Conservation (phyloP, 2,888 invertebrate genomes). For the Aphelenchoides bicaudatus region DNA sequence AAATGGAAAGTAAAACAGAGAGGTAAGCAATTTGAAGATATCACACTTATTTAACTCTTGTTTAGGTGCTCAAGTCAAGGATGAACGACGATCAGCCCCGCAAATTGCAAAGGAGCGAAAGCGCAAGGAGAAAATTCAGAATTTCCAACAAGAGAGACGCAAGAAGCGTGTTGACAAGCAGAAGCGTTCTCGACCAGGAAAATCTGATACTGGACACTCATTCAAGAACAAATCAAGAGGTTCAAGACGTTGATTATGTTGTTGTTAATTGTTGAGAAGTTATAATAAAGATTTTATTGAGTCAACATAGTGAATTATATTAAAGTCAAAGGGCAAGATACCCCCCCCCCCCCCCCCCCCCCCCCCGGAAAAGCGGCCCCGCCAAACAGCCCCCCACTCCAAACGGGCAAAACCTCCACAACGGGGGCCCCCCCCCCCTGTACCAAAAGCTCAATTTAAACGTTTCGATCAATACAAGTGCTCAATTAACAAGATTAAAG, state of each 20-base stretch:
- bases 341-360: too few species aligned
- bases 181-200: too few species aligned
- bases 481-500: too few species aligned
- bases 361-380: too few species aligned
- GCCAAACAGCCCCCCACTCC: too few species aligned
- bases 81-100: constrained; percentile 17
- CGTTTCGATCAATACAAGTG: too few species aligned
- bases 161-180: constrained; percentile 33
- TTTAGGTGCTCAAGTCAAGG: constrained; percentile 12
- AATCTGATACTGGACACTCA: background rate
- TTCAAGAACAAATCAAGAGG: background rate
- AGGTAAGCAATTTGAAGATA: background rate
- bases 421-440: too few species aligned
- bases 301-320: too few species aligned
- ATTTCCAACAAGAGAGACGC: constrained; percentile 47
- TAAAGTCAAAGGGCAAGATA: too few species aligned
- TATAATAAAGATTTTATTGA: background rate
- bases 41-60: background rate
- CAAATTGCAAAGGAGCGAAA: constrained; percentile 46
- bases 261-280: background rate
- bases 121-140: constrained; percentile 42
- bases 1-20: background rate
- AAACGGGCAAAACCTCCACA: too few species aligned
- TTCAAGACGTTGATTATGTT: background rate
- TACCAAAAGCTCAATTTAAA: too few species aligned